These are phyloP conservation scores for Empidonax alnorum DNA, from an alignment of 2,113 vertebrate species.

Conservation along the genomic window DNA sequence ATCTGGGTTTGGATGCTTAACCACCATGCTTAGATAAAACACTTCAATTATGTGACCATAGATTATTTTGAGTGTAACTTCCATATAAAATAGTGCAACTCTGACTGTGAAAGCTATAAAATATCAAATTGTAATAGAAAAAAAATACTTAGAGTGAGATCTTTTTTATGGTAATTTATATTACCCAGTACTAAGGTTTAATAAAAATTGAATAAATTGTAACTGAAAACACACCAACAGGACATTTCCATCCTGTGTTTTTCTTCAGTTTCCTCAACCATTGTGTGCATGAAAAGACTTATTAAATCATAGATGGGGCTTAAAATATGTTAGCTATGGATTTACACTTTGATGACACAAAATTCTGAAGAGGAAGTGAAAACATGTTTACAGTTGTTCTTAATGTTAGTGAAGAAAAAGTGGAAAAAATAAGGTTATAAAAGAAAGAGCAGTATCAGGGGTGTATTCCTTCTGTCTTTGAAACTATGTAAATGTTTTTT, in stretches of 20 bases:
- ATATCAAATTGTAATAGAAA: background rate
- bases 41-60: background rate
- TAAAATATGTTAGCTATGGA: background rate
- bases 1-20: background rate
- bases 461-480: background rate
- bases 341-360: background rate
- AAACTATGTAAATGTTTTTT: background rate
- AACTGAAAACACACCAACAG: background rate
- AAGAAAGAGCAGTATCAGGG: background rate
- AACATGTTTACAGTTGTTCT: background rate
- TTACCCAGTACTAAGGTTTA: background rate
- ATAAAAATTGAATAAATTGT: background rate
- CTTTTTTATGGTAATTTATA: background rate
- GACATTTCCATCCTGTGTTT: background rate
- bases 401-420: background rate
- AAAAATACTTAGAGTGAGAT: background rate
- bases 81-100: background rate
- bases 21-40: background rate
- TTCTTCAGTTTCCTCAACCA: background rate
- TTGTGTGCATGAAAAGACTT: background rate
- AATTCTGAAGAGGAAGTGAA: background rate
- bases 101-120: background rate
- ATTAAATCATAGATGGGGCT: background rate
- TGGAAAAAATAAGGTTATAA: background rate
- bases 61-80: background rate